These are phyloP conservation scores for Bactericera cockerelli DNA, from an alignment of 1,140 invertebrate species.

Conservation along the genomic window DNA sequence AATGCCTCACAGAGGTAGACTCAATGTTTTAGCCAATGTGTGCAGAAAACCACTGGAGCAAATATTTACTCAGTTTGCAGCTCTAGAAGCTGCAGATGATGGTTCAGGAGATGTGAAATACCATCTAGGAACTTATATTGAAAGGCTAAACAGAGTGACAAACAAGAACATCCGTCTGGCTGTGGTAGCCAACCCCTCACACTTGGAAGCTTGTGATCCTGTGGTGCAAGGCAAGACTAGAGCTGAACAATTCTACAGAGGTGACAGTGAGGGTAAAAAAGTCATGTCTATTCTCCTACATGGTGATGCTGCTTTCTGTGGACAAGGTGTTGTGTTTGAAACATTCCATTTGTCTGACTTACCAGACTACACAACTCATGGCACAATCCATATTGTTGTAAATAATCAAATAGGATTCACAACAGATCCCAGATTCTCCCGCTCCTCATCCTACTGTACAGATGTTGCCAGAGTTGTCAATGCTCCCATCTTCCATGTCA, in stretches of 20 bases:
- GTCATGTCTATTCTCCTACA: slow-evolving; percentile 65
- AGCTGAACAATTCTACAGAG: slow-evolving; percentile 94
- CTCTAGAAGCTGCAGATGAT: slow-evolving; percentile 88
- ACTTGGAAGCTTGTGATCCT: slow-evolving; percentile 94
- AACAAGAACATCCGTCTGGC: slow-evolving; percentile 95
- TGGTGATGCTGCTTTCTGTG: slow-evolving; percentile 77
- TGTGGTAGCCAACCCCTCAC: slow-evolving; percentile 94
- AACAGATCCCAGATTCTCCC: slow-evolving; percentile 64
- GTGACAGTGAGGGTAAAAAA: slow-evolving; percentile 92
- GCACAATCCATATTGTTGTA: slow-evolving; percentile 75
- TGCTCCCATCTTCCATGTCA: slow-evolving; percentile 89
- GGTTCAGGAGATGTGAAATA: slow-evolving; percentile 99
- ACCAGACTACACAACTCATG: slow-evolving; percentile 71
- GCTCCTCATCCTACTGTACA: slow-evolving; percentile 45
- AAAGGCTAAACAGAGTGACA: slow-evolving; percentile 89
- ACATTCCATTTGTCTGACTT: slow-evolving; percentile 73
- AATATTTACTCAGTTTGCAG: slow-evolving; percentile 95
- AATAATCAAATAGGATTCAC: slow-evolving; percentile 92
- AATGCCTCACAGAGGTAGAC: slow-evolving; percentile 95
- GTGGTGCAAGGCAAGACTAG: slow-evolving; percentile 91
- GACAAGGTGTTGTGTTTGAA: slow-evolving; percentile 77
- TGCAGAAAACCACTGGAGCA: slow-evolving; percentile 95
- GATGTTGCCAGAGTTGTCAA: slow-evolving; percentile 76
- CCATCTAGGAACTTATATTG: slow-evolving; percentile 95
- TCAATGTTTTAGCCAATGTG: slow-evolving; percentile 96